phyloP scores from a whole-genome alignment of 2,888 invertebrate species.

The Timema cristinae region DNA sequence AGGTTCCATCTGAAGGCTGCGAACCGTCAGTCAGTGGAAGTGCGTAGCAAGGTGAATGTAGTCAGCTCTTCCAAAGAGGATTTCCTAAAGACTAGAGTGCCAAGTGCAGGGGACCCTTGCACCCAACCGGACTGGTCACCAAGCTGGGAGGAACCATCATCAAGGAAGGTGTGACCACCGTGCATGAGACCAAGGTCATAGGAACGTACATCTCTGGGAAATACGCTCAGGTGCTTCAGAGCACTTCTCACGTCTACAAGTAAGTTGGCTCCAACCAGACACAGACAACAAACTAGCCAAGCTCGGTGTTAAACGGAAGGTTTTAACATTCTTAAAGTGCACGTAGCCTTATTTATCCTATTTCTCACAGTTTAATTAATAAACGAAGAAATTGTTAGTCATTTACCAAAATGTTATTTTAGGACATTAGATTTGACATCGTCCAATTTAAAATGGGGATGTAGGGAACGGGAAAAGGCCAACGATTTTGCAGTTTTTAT shows the following conservation, averaged over 20 bases:
- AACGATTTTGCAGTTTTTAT: too few species aligned
- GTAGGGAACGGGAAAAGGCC: too few species aligned
- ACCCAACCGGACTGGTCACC: slow-evolving; percentile 76
- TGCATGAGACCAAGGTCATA: slow-evolving; percentile 85
- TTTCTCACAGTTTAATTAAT: too few species aligned
- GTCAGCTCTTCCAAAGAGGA: neutral
- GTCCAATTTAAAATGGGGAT: too few species aligned
- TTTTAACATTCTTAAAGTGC: too few species aligned
- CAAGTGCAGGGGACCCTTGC: slow-evolving; percentile 57
- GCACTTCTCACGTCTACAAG: slow-evolving; percentile 64
- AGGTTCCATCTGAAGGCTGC: slow-evolving; percentile 49
- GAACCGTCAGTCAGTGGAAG: slow-evolving; percentile 44
- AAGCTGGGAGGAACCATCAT: slow-evolving; percentile 80
- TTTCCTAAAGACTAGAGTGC: slow-evolving; percentile 36
- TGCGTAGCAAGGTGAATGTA: slow-evolving; percentile 41
- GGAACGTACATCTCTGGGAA: slow-evolving; percentile 84
- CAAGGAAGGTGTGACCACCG: slow-evolving; percentile 75
- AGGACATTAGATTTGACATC: too few species aligned
- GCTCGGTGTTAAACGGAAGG: too few species aligned
- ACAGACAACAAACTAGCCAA: too few species aligned
- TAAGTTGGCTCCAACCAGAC: too few species aligned
- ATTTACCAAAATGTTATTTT: too few species aligned
- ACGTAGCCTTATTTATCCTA: too few species aligned
- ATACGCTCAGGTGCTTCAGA: slow-evolving; percentile 82
- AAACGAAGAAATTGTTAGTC: too few species aligned